A percentile compares a stretch with the other conserved stretches of the same genome.
Conservation (phyloP, 2,113 vertebrate genomes). For the Siniperca knerii region DNA sequence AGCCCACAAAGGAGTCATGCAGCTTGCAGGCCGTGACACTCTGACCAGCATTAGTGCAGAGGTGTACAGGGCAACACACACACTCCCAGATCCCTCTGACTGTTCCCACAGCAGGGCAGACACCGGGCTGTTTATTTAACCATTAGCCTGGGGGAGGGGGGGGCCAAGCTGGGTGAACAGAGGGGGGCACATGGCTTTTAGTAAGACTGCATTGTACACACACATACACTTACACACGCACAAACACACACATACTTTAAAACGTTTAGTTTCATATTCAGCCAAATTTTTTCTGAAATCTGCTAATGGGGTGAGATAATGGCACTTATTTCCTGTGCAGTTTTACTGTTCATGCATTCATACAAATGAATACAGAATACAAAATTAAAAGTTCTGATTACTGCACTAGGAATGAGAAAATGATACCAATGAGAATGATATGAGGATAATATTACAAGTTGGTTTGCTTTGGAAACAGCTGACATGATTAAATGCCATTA, state of each 20-base stretch:
- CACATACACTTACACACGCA: conserved; percentile 18
- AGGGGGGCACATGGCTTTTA: conserved; percentile 40
- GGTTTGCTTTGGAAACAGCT: not conserved
- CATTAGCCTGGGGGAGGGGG: conserved; percentile 64
- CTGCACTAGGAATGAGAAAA: not conserved
- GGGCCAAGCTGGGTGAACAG: conserved; percentile 25
- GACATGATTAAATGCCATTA: not conserved
- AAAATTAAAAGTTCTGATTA: not conserved
- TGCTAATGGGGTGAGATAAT: not conserved
- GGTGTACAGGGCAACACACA: conserved; percentile 52
- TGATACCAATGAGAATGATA: not conserved
- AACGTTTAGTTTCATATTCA: not conserved
- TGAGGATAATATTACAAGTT: not conserved
- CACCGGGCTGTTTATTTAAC: conserved; percentile 79
- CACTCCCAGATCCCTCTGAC: conserved; percentile 44
- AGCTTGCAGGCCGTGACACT: conserved; percentile 54
- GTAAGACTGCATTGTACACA: conserved; percentile 1
- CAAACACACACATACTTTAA: not conserved
- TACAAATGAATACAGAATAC: not conserved
- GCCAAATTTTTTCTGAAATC: not conserved
- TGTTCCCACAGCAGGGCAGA: conserved; percentile 72
- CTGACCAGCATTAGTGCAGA: conserved; percentile 57
- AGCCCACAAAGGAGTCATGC: conserved; percentile 58
- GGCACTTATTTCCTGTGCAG: not conserved
- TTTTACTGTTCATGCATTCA: not conserved